Evolutionary conservation across 2,888 invertebrate species (phyloP).

Genomic region (Rhogogaster chlorosoma): DNA sequence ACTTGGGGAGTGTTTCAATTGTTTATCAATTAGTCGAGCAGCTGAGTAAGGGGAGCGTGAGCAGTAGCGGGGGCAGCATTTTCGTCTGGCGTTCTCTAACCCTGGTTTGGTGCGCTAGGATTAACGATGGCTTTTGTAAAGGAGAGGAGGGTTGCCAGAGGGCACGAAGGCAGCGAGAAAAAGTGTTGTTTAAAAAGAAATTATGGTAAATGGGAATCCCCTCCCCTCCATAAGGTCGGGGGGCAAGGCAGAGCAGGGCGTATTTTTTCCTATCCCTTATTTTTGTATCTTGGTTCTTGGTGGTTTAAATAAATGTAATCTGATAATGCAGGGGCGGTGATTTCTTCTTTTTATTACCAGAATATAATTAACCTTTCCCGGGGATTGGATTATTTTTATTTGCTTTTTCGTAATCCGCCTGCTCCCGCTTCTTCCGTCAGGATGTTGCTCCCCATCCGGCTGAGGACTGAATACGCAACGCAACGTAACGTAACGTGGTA

Average conservation of each 20-base stretch:
- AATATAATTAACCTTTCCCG: constrained; percentile 46
- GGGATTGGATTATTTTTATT: constrained; percentile 48
- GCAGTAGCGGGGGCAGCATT: neutral
- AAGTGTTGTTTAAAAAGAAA: constrained; percentile 47
- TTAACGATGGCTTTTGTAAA: constrained; percentile 23
- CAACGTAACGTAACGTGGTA: neutral
- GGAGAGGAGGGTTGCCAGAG: neutral
- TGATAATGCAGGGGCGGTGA: constrained; percentile 35
- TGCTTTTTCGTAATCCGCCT: constrained; percentile 31
- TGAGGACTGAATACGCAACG: constrained; percentile 1
- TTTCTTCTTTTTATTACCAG: constrained; percentile 45
- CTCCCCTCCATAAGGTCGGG: neutral
- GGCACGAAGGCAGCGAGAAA: neutral
- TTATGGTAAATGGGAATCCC: constrained; percentile 45
- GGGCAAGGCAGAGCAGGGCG: neutral
- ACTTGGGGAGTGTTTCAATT: constrained; percentile 34
- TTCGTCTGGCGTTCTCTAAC: neutral
- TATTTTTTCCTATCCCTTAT: constrained; percentile 8
- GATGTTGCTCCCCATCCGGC: neutral
- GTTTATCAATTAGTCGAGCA: constrained; percentile 43
- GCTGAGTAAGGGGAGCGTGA: constrained; percentile 5
- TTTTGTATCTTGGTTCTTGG: constrained; percentile 24
- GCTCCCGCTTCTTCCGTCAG: neutral
- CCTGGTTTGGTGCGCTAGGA: constrained; percentile 1
- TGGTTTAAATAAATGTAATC: constrained; percentile 44